phyloP scores from a whole-genome alignment of 2,797 vertebrate species.

The Platyrinchus mystaceus region DNA sequence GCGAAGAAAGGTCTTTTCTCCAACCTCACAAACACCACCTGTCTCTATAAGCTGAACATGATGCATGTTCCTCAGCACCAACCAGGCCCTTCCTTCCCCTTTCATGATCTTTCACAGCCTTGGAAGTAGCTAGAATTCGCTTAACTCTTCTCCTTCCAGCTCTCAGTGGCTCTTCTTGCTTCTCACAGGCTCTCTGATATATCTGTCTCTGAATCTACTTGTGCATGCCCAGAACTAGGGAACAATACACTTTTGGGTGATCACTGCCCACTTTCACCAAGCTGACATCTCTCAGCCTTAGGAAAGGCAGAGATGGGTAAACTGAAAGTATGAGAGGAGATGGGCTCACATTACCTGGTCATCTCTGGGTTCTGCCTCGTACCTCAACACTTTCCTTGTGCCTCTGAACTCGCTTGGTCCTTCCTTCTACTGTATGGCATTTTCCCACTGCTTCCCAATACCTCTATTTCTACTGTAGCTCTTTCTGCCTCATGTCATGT shows the following conservation, averaged over 20 bases:
- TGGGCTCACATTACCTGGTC: accelerated
- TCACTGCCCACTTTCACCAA: conserved; percentile 73
- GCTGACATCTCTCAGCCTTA: conserved; percentile 50
- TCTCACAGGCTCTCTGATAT: conserved; percentile 65
- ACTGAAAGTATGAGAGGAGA: not conserved
- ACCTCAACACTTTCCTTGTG: not conserved
- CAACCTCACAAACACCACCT: no score
- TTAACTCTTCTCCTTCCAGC: conserved; percentile 20
- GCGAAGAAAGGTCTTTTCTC: not conserved
- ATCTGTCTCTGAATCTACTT: conserved; percentile 65
- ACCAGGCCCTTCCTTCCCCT: not conserved
- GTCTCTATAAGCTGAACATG: not conserved
- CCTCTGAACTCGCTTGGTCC: not conserved
- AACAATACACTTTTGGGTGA: conserved; percentile 71
- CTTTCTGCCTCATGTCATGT: not conserved
- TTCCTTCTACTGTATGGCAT: not conserved
- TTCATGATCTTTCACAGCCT: not conserved
- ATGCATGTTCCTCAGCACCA: not conserved
- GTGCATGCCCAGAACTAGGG: not conserved
- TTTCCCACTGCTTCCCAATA: not conserved
- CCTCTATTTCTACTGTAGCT: not conserved
- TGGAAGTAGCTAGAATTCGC: not conserved
- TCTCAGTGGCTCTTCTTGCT: conserved; percentile 76
- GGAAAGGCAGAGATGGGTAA: not conserved
- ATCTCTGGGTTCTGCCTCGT: not conserved